Evolutionary conservation across 2,888 invertebrate species (phyloP).

Genomic region (Drosophila prolongata): DNA sequence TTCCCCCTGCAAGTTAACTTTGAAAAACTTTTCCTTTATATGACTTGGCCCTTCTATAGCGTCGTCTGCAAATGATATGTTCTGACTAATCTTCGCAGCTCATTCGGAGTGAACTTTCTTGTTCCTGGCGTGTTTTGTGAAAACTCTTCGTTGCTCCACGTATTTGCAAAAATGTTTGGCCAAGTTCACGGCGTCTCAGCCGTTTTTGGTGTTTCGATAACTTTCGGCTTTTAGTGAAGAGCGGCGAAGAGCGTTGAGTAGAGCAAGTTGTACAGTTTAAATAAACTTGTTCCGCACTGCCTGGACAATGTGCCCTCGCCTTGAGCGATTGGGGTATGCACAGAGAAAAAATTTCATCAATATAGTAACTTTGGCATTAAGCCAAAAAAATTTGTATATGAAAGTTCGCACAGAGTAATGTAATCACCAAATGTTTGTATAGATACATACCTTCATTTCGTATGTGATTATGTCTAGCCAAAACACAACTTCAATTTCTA

Average conservation of each 20-base stretch:
- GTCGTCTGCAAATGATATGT: constrained; percentile 22
- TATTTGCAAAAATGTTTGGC: constrained; percentile 42
- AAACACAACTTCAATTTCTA: no score
- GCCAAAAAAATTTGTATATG: no score
- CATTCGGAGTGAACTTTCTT: constrained; percentile 29
- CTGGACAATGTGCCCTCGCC: constrained; percentile 62
- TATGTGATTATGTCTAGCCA: no score
- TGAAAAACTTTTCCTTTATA: constrained; percentile 4
- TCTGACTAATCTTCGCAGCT: constrained; percentile 35
- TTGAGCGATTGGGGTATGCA: constrained; percentile 3
- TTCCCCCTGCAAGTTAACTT: not conserved
- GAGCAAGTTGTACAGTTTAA: constrained; percentile 72
- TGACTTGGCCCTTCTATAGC: constrained; percentile 4
- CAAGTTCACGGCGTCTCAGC: constrained; percentile 48
- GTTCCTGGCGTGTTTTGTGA: constrained; percentile 13
- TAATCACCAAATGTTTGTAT: no score
- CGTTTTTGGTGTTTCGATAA: constrained; percentile 69
- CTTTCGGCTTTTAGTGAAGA: constrained; percentile 44
- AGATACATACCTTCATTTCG: no score
- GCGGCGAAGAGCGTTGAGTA: no score
- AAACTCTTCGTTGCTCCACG: constrained; percentile 37
- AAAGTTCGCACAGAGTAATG: no score
- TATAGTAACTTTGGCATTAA: no score
- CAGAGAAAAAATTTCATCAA: constrained; percentile 11
- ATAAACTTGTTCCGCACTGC: constrained; percentile 72